Conservation (phyloP, 2,797 vertebrate genomes). For the Hydrophis major region DNA sequence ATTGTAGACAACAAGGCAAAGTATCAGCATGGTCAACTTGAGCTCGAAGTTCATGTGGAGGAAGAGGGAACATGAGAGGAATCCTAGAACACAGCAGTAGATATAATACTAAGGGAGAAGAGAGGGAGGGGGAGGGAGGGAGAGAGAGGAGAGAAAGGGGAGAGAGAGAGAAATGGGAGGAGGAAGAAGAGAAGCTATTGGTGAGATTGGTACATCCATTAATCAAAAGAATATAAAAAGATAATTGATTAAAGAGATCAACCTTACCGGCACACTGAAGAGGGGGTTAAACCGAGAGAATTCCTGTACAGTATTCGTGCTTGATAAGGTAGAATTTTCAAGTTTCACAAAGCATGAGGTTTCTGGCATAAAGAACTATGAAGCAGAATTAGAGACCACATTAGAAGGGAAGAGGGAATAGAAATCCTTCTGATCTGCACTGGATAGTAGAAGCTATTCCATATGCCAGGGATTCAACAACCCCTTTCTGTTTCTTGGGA, state of each 20-base stretch:
- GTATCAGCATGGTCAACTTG: constrained; percentile 80
- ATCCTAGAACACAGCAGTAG: constrained; percentile 86
- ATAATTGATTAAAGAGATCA: too few species aligned
- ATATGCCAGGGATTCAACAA: too few species aligned
- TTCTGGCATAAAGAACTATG: constrained; percentile 75
- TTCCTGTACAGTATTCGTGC: constrained; percentile 53
- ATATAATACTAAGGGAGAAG: constrained; percentile 80
- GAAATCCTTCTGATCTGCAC: neutral
- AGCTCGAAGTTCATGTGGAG: constrained; percentile 78
- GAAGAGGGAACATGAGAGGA: constrained; percentile 84
- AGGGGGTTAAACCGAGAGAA: constrained; percentile 67
- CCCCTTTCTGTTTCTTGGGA: neutral
- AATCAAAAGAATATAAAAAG: neutral
- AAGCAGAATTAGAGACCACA: neutral
- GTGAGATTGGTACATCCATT: too few species aligned
- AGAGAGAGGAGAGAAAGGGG: neutral
- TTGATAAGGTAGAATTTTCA: constrained; percentile 50
- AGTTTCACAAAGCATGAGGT: constrained; percentile 48
- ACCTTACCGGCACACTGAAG: constrained; percentile 78
- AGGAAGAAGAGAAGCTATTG: too few species aligned
- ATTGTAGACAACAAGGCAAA: constrained; percentile 84
- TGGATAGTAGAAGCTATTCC: neutral
- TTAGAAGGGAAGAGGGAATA: neutral
- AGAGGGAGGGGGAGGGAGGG: neutral
- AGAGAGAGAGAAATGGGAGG: neutral